These are phyloP conservation scores for Armadillidium nasatum DNA, from an alignment of 1,140 invertebrate species.

Conservation along the genomic window DNA sequence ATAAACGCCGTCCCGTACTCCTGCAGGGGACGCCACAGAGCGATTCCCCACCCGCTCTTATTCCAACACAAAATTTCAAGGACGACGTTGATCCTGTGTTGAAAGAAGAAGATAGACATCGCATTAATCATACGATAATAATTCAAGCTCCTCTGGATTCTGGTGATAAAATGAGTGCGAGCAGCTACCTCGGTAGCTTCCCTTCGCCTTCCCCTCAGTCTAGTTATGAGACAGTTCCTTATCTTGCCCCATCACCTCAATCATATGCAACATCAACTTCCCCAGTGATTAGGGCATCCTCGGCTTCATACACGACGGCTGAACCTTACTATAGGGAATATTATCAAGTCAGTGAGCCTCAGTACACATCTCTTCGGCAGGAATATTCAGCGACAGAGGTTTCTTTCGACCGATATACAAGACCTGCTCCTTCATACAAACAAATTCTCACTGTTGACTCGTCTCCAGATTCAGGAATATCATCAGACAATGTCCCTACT, in stretches of 20 bases:
- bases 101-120: conserved; percentile 30
- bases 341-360: conserved; percentile 12
- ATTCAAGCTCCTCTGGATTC: conserved; percentile 16
- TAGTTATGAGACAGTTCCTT: background rate
- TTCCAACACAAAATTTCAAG: conserved; percentile 20
- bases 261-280: conserved; percentile 27
- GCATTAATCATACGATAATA: conserved; percentile 23
- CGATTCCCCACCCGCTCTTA: conserved; percentile 20
- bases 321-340: conserved; percentile 26
- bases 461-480: conserved; percentile 26
- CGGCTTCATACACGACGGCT: conserved; percentile 18
- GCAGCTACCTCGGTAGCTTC: conserved; percentile 13
- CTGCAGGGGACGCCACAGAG: conserved; percentile 21
- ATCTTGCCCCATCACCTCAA: conserved; percentile 24
- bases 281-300: conserved; percentile 22
- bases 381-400: conserved; percentile 21
- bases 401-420: conserved; percentile 21
- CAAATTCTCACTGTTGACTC: conserved; percentile 26
- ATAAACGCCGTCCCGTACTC: conserved; percentile 26
- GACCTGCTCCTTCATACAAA: conserved; percentile 7
- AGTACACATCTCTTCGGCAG: conserved; percentile 17
- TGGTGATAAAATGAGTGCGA: conserved; percentile 23
- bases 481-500: conserved; percentile 17
- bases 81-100: conserved; percentile 25
- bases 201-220: conserved; percentile 15